Evolutionary conservation across 2,797 vertebrate genomes (phyloP), one percentile per base, ranked within the genome.

Genomic region (Thripadectes ignobilis): DNA sequence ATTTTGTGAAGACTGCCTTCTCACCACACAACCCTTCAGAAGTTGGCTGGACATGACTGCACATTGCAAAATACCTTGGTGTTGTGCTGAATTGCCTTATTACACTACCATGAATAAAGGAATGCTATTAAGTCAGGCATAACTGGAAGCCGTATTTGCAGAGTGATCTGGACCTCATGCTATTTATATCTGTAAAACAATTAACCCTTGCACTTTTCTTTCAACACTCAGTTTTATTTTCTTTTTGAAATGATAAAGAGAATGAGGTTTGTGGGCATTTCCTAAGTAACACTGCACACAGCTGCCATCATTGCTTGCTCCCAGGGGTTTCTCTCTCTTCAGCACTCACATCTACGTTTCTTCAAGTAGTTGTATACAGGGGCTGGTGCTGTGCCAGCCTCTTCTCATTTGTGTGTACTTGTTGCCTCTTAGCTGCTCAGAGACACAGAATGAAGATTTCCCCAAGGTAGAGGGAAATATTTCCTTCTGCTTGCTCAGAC

Each of bases 171-270:
- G 41, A 76, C n/a, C 29, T 89, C 21, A 0, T 38, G 54, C 71
- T 88, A 77, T 59, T 92, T 54, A 9, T 69, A 66, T 85, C 87
- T 78, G 43, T 69, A 59, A 73, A 89, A 46, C 1, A 3, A 84
- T 94, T 89, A 93, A 89, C 82, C 55, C 18, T 66, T 78, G 51
- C 45, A 46, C 87, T 88, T 76, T 69, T 84, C 89, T 88, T 92
- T 91, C 91, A 95, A 66, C 87, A 55, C 26, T 79, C 3, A 9
- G 12, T 65, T 83, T 69, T 75, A 19, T 89, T 84, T 83, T 67
- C 78, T 77, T 65, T 82, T 51, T 43, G 48, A 89, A 92, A 88
- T 0, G 0, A 77, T 65, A 58, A 69, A 88, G 39, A 48, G 29
- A 89, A 83, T 1, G 1, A 71, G 36, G 24, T 77, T 83, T 80